phyloP scores from a whole-genome alignment of 2,797 vertebrate species.

The Tenualosa thibaudeaui region DNA sequence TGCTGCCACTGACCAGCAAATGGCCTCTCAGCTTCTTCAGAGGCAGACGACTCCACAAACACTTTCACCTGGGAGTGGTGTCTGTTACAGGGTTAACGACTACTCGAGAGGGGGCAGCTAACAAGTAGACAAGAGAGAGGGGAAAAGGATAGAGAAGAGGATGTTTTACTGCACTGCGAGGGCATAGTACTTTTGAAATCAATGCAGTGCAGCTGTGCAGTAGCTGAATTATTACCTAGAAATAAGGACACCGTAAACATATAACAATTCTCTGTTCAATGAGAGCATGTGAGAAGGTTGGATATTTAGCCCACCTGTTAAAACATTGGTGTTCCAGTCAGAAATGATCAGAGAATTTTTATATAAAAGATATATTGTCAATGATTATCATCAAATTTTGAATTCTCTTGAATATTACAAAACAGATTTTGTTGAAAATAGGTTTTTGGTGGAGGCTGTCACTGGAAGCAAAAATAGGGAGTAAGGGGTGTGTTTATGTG shows the following conservation, averaged over 20 bases:
- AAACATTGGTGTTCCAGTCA: too few species aligned
- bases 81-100: not conserved
- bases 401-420: too few species aligned
- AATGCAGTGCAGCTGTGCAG: not conserved
- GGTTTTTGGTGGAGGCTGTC: too few species aligned
- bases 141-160: constrained; percentile 1
- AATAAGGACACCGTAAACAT: too few species aligned
- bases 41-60: not conserved
- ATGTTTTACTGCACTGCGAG: not conserved
- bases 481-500: too few species aligned
- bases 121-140: not conserved
- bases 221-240: not conserved
- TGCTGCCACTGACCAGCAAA: not conserved
- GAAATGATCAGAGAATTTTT: too few species aligned
- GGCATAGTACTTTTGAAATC: too few species aligned
- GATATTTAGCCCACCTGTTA: too few species aligned
- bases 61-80: constrained; percentile 14
- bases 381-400: too few species aligned
- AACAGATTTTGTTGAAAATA: too few species aligned
- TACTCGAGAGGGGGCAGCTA: not conserved
- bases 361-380: too few species aligned
- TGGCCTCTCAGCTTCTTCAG: not conserved
- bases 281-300: not conserved
- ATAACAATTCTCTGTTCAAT: not conserved
- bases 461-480: too few species aligned